Base-by-base conservation (phyloP, 2,888 invertebrate species). In the Dorcus parallelipipedus region DNA sequence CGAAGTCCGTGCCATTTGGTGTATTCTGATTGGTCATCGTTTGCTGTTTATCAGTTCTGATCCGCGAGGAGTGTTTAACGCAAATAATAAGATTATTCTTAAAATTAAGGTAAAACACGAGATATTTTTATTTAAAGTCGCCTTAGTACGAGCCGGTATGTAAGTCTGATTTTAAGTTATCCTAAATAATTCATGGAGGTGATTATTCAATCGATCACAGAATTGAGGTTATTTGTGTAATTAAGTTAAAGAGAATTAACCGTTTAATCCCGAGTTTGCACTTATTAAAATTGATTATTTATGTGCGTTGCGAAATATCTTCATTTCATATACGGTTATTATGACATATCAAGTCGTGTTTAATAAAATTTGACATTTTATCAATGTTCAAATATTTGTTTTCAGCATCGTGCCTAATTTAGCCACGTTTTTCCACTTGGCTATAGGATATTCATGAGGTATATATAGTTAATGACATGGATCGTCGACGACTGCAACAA, bases 1-100 rank as follows among this genome's bases (percentile, higher is more conserved):
- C 20, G n/a, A 9, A 23, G 48, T 43, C 26, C 40, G 56, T 67
- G 69, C 68, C 70, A 70, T 67, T 65, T 70, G 69, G 68, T 67
- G 58, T 56, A 39, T 62, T 64, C 58, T 64, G 67, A 70, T 70
- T 70, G 70, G 70, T 63, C 52, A 39, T 8, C 17, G 38, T 38
- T 47, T 38, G 38, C 50, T 10, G 41, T 14, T 41, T 41, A 14
- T 41, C 41, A 45, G 20, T 45, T 33, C 26, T 7, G 26, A 33
- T 33, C 26, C 26, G 26, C 3, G 3, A 33, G 26, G 26, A 33
- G 26, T 6, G 26, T 33, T 33, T 7, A 33, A 7, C 26, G 26
- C 5, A 33, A 33, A 33, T 33, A 1, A 33, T 33, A 1, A 33
- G 26, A 33, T 33, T 6, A 5, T 45, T 17, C 45, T 45, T 45